phyloP scores from a whole-genome alignment of 2,888 invertebrate species.

The Calameuta idolon region DNA sequence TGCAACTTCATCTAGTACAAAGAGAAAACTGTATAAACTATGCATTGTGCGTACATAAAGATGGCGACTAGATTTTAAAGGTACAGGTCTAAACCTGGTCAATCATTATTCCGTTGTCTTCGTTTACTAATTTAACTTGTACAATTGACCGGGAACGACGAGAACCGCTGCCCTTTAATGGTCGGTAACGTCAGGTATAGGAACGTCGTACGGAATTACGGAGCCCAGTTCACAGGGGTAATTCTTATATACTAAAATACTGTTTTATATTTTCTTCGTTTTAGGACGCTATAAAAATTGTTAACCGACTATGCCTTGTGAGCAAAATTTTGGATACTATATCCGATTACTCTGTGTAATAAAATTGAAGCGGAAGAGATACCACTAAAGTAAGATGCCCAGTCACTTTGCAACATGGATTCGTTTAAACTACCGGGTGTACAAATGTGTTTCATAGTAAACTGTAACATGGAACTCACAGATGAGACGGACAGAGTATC shows the following conservation, averaged over 20 bases:
- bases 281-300: background rate
- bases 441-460: background rate
- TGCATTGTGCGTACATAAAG: background rate
- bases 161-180: conserved; percentile 36
- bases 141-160: conserved; percentile 33
- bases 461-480: background rate
- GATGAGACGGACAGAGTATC: background rate
- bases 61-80: background rate
- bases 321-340: background rate
- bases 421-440: conserved; percentile 1
- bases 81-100: background rate
- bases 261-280: background rate
- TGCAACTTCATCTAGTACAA: background rate
- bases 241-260: background rate
- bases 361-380: background rate
- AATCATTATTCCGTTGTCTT: background rate
- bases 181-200: conserved; percentile 34
- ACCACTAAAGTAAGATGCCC: background rate
- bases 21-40: background rate
- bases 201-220: conserved; percentile 4
- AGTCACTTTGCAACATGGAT: background rate
- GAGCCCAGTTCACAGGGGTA: background rate
- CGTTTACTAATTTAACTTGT: conserved; percentile 32
- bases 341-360: background rate
- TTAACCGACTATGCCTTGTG: background rate